A percentile compares a stretch with the other conserved stretches of the same genome.
phyloP scores from a whole-genome alignment of 2,888 invertebrate genomes.

The Cheilosia vulpina region DNA sequence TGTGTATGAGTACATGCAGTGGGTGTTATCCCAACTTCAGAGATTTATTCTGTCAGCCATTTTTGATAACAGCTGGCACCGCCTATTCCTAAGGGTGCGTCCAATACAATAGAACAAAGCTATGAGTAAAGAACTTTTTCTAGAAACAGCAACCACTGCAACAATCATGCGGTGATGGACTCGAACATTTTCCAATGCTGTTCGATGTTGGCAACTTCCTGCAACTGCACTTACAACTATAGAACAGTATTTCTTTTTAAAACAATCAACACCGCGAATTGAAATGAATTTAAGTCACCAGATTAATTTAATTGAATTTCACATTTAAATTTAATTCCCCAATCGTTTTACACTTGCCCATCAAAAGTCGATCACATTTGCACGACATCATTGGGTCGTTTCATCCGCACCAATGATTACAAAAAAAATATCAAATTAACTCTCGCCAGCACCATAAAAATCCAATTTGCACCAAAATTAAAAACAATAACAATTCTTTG shows the following conservation, averaged over 20 bases:
- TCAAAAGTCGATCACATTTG: constrained; percentile 72
- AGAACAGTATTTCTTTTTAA: neutral
- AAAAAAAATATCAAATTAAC: constrained; percentile 42
- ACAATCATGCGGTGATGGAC: no score
- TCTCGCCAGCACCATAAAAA: constrained; percentile 64
- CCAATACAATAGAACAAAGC: no score
- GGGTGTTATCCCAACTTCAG: no score
- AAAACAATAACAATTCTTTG: constrained; percentile 75
- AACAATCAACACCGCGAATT: constrained; percentile 4
- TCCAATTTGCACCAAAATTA: constrained; percentile 73
- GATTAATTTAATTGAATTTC: constrained; percentile 52
- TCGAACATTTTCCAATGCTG: no score
- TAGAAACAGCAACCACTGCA: no score
- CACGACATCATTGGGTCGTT: constrained; percentile 55
- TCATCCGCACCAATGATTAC: neutral
- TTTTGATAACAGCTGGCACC: no score
- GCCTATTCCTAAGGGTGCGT: no score
- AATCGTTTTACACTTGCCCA: constrained; percentile 54
- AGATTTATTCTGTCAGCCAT: no score
- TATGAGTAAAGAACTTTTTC: no score
- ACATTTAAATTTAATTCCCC: constrained; percentile 30
- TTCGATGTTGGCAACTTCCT: neutral
- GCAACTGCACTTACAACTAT: neutral
- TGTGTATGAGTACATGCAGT: no score
- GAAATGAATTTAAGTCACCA: constrained; percentile 30